These are phyloP conservation scores for Ahaetulla prasina DNA, from an alignment of 2,113 vertebrate genomes.

Conservation along the genomic window DNA sequence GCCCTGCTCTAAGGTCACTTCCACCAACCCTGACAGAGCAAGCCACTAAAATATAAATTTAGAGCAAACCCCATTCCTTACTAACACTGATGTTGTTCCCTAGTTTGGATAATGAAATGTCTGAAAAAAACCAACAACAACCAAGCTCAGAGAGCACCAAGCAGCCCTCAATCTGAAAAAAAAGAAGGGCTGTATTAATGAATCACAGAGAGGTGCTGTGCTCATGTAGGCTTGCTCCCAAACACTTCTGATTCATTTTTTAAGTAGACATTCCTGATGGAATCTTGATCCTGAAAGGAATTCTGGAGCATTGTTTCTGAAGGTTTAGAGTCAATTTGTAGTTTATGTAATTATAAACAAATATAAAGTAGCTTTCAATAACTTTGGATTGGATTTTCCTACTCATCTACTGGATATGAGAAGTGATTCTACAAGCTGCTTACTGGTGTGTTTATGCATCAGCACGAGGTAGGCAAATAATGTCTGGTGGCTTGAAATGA, in stretches of 20 bases:
- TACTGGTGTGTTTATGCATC: conserved; percentile 4
- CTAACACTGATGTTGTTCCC: background rate
- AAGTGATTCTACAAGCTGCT: background rate
- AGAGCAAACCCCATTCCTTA: background rate
- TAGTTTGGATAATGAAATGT: background rate
- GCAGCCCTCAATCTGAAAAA: background rate
- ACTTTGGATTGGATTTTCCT: background rate
- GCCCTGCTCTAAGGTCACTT: too few species aligned
- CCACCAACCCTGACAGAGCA: background rate
- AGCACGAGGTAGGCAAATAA: background rate
- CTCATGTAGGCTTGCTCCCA: background rate
- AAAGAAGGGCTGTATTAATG: background rate
- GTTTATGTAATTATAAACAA: background rate
- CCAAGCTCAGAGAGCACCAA: background rate
- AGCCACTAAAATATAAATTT: background rate
- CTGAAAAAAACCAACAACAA: background rate
- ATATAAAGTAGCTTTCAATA: background rate
- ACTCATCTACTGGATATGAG: background rate
- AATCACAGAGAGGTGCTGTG: background rate
- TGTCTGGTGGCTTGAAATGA: background rate
- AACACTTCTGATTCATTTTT: background rate
- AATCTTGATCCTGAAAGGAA: too few species aligned
- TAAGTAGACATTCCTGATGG: background rate
- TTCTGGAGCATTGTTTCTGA: too few species aligned
- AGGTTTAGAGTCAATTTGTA: background rate